These are phyloP conservation scores for Alectura lathami DNA, from an alignment of 2,113 vertebrate genomes.

Conservation along the genomic window DNA sequence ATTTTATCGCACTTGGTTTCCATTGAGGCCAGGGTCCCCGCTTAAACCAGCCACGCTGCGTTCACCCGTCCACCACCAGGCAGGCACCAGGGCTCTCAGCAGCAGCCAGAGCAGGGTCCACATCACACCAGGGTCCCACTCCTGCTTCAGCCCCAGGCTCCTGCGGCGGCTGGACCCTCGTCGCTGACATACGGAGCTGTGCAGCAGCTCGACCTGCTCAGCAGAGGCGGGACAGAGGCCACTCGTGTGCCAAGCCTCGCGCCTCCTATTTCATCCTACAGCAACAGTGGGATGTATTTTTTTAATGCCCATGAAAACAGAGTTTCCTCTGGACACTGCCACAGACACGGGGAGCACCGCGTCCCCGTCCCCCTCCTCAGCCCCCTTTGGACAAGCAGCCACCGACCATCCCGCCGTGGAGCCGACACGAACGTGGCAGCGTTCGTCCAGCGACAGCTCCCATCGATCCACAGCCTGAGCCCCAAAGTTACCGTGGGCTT, in stretches of 20 bases:
- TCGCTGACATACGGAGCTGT: not conserved
- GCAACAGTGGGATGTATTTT: not conserved
- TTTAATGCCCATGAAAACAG: not conserved
- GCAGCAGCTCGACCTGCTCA: not conserved
- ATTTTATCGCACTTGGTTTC: not conserved
- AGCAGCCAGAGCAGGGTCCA: not conserved
- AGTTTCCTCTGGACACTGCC: not conserved
- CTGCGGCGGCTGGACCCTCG: fast-evolving
- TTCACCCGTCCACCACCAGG: not conserved
- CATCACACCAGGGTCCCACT: not conserved
- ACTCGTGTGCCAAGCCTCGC: fast-evolving
- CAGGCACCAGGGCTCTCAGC: not conserved
- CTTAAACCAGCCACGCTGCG: not conserved
- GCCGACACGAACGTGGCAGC: not conserved
- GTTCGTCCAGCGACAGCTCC: slow-evolving; percentile 41
- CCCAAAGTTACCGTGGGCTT: slow-evolving; percentile 30
- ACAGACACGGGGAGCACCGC: not conserved
- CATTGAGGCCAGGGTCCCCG: not conserved
- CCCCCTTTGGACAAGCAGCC: slow-evolving; percentile 32
- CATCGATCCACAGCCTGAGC: slow-evolving; percentile 44
- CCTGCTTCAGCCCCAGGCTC: not conserved
- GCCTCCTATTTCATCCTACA: fast-evolving
- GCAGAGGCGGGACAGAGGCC: not conserved
- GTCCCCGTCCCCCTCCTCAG: not conserved
- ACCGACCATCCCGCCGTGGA: slow-evolving; percentile 46